Conservation (phyloP, 2,888 invertebrate genomes). For the Dryocosmus kuriphilus region DNA sequence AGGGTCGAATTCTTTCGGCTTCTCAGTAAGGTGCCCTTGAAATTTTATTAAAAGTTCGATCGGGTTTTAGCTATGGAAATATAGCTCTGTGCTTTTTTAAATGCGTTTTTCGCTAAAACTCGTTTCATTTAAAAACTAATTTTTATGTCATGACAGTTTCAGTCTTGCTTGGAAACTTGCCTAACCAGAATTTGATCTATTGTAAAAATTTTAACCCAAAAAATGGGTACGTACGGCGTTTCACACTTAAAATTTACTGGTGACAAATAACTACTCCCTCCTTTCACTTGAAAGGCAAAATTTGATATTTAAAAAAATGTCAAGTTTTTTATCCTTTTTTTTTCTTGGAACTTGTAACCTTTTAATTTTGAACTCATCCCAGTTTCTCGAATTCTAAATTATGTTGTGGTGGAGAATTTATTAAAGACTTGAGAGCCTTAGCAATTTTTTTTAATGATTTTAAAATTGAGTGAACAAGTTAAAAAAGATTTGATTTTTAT, state of each 20-base stretch:
- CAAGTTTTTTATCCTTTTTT: too few species aligned
- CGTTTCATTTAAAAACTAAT: background rate
- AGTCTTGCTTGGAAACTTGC: background rate
- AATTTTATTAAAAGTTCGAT: slow-evolving; percentile 26
- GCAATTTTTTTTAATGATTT: background rate
- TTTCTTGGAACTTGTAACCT: background rate
- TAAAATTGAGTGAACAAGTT: background rate
- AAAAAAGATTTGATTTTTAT: background rate
- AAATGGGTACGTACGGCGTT: too few species aligned
- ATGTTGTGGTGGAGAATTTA: too few species aligned
- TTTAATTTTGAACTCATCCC: too few species aligned
- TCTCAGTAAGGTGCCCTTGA: slow-evolving; percentile 33
- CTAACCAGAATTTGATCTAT: background rate
- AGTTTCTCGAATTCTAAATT: too few species aligned
- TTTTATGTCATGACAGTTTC: background rate
- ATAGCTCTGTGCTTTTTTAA: background rate
- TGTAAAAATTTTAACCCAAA: too few species aligned
- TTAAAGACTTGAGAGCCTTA: too few species aligned
- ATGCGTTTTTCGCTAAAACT: background rate
- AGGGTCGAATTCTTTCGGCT: slow-evolving; percentile 40
- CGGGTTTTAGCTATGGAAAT: background rate
- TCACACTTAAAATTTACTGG: too few species aligned
- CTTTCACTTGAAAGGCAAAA: too few species aligned
- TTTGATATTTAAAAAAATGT: too few species aligned
- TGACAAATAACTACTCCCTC: too few species aligned